A percentile compares a stretch with the other conserved stretches of the same genome.
phyloP scores from a whole-genome alignment of 2,797 vertebrate genomes.

The Poecilia velifera region DNA sequence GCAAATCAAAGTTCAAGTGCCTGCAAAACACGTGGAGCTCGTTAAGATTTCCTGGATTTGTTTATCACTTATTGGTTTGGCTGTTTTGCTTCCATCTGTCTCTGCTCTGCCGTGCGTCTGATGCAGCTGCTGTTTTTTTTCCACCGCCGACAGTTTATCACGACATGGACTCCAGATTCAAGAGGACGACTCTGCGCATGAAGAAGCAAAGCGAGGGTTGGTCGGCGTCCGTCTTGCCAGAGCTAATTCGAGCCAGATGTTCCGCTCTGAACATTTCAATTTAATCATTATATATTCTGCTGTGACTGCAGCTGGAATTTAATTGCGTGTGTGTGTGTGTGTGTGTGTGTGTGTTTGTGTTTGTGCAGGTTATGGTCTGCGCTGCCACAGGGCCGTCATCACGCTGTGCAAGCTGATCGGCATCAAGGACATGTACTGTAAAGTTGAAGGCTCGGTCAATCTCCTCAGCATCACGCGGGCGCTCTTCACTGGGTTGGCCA shows the following conservation, averaged over 20 bases:
- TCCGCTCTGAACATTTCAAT: background rate
- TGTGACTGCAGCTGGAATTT: background rate
- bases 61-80: background rate
- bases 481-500: slow-evolving; percentile 87
- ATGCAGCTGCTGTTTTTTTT: slow-evolving; percentile 10
- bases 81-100: background rate
- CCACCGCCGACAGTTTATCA: slow-evolving; percentile 84
- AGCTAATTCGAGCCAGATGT: background rate
- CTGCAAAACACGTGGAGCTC: background rate
- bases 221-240: background rate
- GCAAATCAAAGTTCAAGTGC: slow-evolving; percentile 21
- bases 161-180: slow-evolving; percentile 84
- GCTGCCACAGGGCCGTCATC: slow-evolving; percentile 92
- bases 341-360: slow-evolving; percentile 1
- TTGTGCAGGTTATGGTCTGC: slow-evolving; percentile 90
- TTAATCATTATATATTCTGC: background rate
- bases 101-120: background rate
- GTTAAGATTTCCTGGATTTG: background rate
- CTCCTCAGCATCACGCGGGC: slow-evolving; percentile 91
- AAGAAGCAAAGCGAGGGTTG: slow-evolving; percentile 88
- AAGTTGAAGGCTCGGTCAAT: slow-evolving; percentile 88
- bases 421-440: slow-evolving; percentile 91
- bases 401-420: slow-evolving; percentile 94
- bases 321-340: background rate
- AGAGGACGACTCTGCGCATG: slow-evolving; percentile 86